A percentile compares a stretch with the other conserved stretches of the same genome.
Evolutionary conservation across 64 coral and sea anemone genomes (phyloP).

Genomic region (Dendronephthya gigantea): DNA sequence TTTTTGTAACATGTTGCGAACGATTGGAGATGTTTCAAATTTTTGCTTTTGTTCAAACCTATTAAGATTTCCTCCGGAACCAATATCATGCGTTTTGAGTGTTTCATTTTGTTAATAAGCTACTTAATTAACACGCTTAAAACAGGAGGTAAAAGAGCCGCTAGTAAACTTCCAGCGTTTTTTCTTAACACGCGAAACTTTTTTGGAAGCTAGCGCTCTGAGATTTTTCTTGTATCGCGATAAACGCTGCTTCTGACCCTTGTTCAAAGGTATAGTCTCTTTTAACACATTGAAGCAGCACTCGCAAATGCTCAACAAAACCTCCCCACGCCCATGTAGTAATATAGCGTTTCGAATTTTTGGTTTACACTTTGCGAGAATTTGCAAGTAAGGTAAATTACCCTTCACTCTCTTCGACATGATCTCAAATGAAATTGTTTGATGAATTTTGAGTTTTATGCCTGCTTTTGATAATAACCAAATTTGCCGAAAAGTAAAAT

Average conservation of each 20-base stretch:
- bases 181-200: not conserved
- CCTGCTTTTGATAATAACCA: too few relatives aligned
- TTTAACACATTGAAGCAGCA: constrained; percentile 17
- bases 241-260: constrained; percentile 18
- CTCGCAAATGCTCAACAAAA: constrained; percentile 16
- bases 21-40: constrained; percentile 4
- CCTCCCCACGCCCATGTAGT: not conserved
- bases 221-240: constrained; percentile 25
- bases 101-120: constrained; percentile 33
- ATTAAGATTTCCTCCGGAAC: constrained; percentile 14
- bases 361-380: not conserved
- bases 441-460: too few relatives aligned
- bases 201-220: not conserved
- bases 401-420: not conserved
- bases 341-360: constrained; percentile 14
- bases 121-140: constrained; percentile 2
- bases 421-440: not conserved
- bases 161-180: not conserved
- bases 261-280: constrained; percentile 3
- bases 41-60: constrained; percentile 28
- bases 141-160: not conserved
- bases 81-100: constrained; percentile 1
- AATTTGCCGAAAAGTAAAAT: too few relatives aligned
- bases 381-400: not conserved
- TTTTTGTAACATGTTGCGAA: constrained; percentile 1